Conservation (phyloP, 2,797 vertebrate species). For the Gallirallus australis region DNA sequence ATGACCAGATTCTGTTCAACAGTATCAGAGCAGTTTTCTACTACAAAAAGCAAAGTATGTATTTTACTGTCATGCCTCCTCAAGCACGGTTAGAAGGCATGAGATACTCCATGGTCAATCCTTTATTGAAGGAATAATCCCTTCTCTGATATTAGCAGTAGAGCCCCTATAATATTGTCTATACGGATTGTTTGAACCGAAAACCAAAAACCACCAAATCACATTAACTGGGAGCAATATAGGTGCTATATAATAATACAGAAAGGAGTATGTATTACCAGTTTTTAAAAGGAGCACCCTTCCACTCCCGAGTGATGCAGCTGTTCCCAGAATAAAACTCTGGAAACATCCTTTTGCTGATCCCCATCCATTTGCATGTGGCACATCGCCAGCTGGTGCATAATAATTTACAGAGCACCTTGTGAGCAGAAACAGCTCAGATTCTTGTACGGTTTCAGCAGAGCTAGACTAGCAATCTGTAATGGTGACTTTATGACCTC, state of each 20-base stretch:
- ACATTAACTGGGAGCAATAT: background rate
- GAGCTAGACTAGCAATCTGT: background rate
- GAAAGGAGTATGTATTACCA: background rate
- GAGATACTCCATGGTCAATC: background rate
- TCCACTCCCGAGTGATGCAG: background rate
- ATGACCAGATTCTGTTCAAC: background rate
- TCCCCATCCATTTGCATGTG: background rate
- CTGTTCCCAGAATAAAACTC: constrained; percentile 11
- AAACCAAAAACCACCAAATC: background rate
- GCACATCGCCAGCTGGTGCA: background rate
- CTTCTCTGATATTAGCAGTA: background rate
- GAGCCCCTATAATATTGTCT: background rate
- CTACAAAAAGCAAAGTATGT: background rate
- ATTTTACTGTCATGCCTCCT: background rate
- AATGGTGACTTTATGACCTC: background rate
- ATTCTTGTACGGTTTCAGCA: background rate
- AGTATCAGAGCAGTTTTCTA: background rate
- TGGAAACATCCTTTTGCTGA: constrained; percentile 11
- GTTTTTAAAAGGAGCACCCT: background rate
- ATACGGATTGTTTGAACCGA: background rate
- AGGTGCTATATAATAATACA: background rate
- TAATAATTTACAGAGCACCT: background rate
- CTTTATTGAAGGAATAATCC: background rate
- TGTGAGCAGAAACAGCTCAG: background rate
- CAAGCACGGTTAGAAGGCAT: background rate